phyloP scores from a whole-genome alignment of 1,140 invertebrate species.

The Rhagoletis pomonella region DNA sequence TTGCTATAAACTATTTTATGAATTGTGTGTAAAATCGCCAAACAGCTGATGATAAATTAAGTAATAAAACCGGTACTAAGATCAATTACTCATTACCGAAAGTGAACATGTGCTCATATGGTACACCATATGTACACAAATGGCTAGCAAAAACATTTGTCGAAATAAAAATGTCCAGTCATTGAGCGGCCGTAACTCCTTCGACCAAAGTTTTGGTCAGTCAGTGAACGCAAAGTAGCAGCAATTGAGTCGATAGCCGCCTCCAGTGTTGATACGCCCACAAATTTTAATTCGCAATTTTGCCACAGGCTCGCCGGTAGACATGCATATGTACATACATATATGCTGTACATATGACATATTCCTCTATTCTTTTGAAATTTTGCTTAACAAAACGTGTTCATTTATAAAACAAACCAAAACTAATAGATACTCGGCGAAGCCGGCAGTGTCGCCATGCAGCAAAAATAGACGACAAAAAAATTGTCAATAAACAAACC shows the following conservation, averaged over 20 bases:
- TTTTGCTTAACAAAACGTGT: conserved; percentile 21
- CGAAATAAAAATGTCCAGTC: neutral
- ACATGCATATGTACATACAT: neutral
- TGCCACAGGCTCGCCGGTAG: neutral
- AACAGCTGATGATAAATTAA: neutral
- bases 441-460: neutral
- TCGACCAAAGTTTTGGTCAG: neutral
- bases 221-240: neutral
- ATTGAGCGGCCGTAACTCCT: neutral
- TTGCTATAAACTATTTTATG: no score
- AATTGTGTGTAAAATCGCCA: neutral
- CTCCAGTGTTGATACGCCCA: conserved; percentile 16
- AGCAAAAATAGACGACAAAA: neutral
- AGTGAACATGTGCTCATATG: neutral
- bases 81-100: conserved; percentile 16
- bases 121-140: neutral
- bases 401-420: conserved; percentile 20
- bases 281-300: conserved; percentile 31
- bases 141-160: neutral
- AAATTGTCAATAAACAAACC: conserved; percentile 33
- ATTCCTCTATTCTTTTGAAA: neutral
- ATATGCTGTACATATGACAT: neutral
- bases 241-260: neutral
- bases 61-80: neutral
- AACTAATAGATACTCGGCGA: neutral